These are phyloP conservation scores for Galerucella calmariensis DNA, from an alignment of 2,888 invertebrate genomes.

Conservation along the genomic window DNA sequence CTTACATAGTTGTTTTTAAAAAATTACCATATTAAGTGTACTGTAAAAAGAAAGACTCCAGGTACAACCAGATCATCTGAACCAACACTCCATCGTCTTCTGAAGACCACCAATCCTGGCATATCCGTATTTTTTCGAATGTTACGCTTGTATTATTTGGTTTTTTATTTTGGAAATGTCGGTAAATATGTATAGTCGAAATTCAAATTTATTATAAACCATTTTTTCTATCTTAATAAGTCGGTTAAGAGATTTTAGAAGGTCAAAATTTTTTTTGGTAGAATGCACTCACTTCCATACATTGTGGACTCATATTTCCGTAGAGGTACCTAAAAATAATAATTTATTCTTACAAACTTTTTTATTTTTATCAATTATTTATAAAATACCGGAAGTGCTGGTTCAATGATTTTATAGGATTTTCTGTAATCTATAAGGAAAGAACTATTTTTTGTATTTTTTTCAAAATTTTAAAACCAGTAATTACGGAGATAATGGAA, in stretches of 20 bases:
- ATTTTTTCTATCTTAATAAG: conserved; percentile 6
- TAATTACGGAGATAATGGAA: too few relatives aligned
- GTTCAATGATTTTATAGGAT: too few relatives aligned
- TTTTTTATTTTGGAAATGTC: conserved; percentile 13
- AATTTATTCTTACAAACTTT: not conserved
- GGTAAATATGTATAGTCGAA: conserved; percentile 11
- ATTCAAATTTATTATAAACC: conserved; percentile 1
- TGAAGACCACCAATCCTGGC: conserved; percentile 88
- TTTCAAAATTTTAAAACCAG: too few relatives aligned
- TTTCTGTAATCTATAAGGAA: too few relatives aligned
- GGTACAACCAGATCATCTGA: conserved; percentile 90
- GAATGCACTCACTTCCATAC: not conserved
- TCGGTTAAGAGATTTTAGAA: not conserved
- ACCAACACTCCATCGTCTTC: conserved; percentile 88
- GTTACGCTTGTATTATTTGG: conserved; percentile 20
- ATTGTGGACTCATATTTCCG: not conserved
- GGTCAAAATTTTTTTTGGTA: not conserved
- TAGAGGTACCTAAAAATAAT: not conserved
- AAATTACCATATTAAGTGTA: conserved; percentile 83
- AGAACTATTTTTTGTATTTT: too few relatives aligned
- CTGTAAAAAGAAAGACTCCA: conserved; percentile 78
- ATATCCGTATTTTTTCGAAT: conserved; percentile 63
- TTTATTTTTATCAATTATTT: not conserved
- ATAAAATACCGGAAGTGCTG: too few relatives aligned
- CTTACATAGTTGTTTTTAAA: too few relatives aligned